phyloP scores from a whole-genome alignment of 1,140 invertebrate genomes.

The Penaeus vannamei region DNA sequence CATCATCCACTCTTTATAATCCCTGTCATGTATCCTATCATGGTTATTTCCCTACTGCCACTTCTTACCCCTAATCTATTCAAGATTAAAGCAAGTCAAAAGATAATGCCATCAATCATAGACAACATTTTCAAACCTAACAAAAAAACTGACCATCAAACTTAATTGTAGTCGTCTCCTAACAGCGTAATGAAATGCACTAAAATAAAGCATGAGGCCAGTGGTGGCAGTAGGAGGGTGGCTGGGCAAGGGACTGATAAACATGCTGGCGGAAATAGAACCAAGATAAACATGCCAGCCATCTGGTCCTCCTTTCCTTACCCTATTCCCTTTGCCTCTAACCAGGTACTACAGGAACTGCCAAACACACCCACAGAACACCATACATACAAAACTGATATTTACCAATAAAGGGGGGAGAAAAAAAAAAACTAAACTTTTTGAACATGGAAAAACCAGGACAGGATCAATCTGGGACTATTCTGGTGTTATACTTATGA shows the following conservation, averaged over 20 bases:
- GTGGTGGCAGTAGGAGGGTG: neutral
- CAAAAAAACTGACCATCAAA: neutral
- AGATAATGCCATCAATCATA: neutral
- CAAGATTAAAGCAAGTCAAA: too few relatives aligned
- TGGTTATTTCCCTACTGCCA: too few relatives aligned
- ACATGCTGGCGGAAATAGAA: constrained; percentile 52
- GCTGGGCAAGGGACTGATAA: constrained; percentile 43
- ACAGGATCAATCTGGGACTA: too few relatives aligned
- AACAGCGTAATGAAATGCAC: neutral
- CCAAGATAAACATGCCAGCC: constrained; percentile 47
- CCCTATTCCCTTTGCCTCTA: neutral
- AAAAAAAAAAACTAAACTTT: too few relatives aligned
- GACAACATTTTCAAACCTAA: neutral
- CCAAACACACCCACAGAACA: neutral
- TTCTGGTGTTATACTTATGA: too few relatives aligned
- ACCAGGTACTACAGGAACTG: neutral
- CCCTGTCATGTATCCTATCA: too few relatives aligned
- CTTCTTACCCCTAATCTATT: too few relatives aligned
- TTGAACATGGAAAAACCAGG: too few relatives aligned
- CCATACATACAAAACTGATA: neutral
- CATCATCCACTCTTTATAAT: neutral
- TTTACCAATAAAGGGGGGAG: too few relatives aligned
- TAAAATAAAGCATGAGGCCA: neutral
- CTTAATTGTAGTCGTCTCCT: too few relatives aligned
- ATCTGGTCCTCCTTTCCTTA: constrained; percentile 27